Evolutionary conservation across 2,888 invertebrate species (phyloP), one percentile per base, ranked within the genome.

Genomic region (Hipparchia semele): DNA sequence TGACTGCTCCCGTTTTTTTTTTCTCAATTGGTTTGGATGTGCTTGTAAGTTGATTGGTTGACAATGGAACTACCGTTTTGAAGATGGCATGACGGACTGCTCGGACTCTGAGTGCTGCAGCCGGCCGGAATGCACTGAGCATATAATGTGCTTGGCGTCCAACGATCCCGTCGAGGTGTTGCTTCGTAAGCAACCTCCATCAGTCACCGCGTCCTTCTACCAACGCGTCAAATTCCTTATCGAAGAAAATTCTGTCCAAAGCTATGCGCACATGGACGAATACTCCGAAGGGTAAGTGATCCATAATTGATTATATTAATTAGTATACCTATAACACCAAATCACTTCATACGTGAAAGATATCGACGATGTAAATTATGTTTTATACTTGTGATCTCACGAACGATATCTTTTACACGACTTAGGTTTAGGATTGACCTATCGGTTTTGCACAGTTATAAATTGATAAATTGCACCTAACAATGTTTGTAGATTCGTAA

Each of bases 81-180:
- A 94, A 99, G 99, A 99, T 95, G 99, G 99, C 80, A 97, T 99
- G 96, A 96, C 96, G 82, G 99, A 99, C 95, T 99, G 99, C 94
- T 98, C 98, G 79, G 99, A 99, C 94, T 98, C 99, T 87, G 99
- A 99, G 92, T 99, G 99, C 94, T 99, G 99, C 91, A 96, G 96
- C 79, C 97, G 97, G 85, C 95, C 96, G 33, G 96, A 96, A 79
- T 99, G 99, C 92, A 94, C 96, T 66, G 97, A 98, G 84, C 97
- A 98, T 93, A 96, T 98, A 84, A 98, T 99, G 97, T 99, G 99
- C 94, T 96, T 98, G 84, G 97, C 98, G 45, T 98, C 99, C 82
- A 98, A 98, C 86, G 98, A 99, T 88, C 99, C 99, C 0, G 98
- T 98, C 23, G 99, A 99, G 89, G 99, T 99, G 13, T 95, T 99